Percentiles rank a stretch among this genome's conserved stretches.
These are phyloP conservation scores for Fissipunctia ypsillon DNA, from an alignment of 2,888 invertebrate genomes.

Conservation along the genomic window DNA sequence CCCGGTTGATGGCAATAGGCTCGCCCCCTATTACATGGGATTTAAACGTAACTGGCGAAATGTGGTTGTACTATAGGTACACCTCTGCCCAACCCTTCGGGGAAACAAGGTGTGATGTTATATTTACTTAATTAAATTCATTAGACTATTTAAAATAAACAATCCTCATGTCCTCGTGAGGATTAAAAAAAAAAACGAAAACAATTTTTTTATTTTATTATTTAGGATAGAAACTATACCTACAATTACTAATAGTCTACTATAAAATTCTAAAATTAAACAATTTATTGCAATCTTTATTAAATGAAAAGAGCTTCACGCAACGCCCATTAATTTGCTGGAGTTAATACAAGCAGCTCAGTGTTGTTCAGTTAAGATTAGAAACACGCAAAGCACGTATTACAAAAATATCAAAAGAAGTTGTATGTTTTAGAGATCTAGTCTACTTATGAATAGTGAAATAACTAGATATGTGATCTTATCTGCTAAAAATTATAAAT, in stretches of 20 bases:
- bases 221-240: background rate
- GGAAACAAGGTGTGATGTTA: too few relatives aligned
- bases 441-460: background rate
- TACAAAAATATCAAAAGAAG: slow-evolving; percentile 19
- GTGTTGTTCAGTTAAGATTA: slow-evolving; percentile 37
- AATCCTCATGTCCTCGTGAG: too few relatives aligned
- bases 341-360: slow-evolving; percentile 29
- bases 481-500: too few relatives aligned
- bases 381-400: slow-evolving; percentile 20
- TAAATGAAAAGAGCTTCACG: slow-evolving; percentile 22
- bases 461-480: background rate
- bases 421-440: slow-evolving; percentile 17
- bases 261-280: too few relatives aligned
- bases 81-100: too few relatives aligned
- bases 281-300: slow-evolving; percentile 3
- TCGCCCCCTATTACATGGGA: too few relatives aligned
- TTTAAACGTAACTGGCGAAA: too few relatives aligned
- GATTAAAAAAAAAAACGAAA: too few relatives aligned
- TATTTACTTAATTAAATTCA: background rate
- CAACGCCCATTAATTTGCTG: slow-evolving; percentile 23
- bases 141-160: background rate
- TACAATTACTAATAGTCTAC: too few relatives aligned
- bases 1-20: too few relatives aligned
- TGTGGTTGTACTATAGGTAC: too few relatives aligned
- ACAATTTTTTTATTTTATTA: too few relatives aligned